phyloP scores from a whole-genome alignment of 2,797 vertebrate genomes.

The Coccyzus lansbergi region DNA sequence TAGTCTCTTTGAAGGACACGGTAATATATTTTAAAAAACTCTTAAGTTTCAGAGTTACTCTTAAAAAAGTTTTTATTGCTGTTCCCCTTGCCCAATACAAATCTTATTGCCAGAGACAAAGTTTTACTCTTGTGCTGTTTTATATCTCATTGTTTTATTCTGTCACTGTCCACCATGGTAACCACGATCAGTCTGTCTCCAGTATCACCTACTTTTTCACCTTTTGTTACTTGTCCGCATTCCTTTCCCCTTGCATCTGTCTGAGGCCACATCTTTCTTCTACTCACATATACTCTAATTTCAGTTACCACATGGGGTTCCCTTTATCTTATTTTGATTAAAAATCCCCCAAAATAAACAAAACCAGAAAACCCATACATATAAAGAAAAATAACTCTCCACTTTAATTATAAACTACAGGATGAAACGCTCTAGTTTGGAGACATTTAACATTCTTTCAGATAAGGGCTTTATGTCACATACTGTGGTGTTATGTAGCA shows the following conservation, averaged over 20 bases:
- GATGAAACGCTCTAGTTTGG: rapidly evolving
- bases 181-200: background rate
- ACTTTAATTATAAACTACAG: background rate
- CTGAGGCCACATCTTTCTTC: background rate
- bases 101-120: background rate
- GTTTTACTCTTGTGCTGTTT: background rate
- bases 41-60: background rate
- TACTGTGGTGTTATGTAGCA: rapidly evolving
- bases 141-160: background rate
- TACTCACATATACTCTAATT: background rate
- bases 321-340: background rate
- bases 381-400: background rate
- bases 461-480: background rate
- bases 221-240: too few species aligned
- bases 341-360: background rate
- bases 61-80: background rate
- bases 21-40: background rate
- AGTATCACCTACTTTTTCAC: background rate
- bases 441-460: background rate
- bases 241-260: background rate
- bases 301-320: background rate
- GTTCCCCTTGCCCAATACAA: background rate
- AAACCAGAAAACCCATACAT: background rate
- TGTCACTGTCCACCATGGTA: background rate
- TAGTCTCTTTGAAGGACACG: constrained; percentile 19